Percentiles rank a stretch among this genome's conserved stretches.
Evolutionary conservation across 1,140 invertebrate species (phyloP).

Genomic region (Drosophila saltans): DNA sequence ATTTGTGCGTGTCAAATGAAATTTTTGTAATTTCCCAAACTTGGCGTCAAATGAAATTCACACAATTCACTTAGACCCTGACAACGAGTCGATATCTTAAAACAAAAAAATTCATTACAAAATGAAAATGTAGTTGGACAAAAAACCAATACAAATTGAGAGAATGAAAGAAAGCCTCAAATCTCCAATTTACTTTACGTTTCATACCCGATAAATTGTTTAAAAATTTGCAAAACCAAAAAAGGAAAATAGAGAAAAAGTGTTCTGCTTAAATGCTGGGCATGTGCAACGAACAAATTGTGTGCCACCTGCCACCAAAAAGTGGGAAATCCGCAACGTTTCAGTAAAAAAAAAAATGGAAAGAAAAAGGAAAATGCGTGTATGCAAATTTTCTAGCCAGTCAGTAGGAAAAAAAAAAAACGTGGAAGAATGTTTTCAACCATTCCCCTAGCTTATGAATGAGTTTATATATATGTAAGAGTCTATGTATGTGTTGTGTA

Average conservation of each 20-base stretch:
- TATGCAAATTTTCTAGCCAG: slow-evolving; percentile 63
- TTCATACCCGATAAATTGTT: slow-evolving; percentile 51
- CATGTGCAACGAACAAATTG: slow-evolving; percentile 62
- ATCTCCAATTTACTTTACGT: slow-evolving; percentile 29
- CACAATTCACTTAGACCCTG: slow-evolving; percentile 54
- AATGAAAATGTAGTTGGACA: not conserved
- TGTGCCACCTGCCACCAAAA: slow-evolving; percentile 33
- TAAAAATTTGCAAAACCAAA: slow-evolving; percentile 36
- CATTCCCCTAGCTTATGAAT: slow-evolving; percentile 29
- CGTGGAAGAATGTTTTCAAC: slow-evolving; percentile 42
- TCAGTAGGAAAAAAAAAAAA: slow-evolving; percentile 23
- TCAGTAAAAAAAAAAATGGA: slow-evolving; percentile 1
- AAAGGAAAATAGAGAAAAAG: slow-evolving; percentile 16
- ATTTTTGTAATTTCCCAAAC: slow-evolving; percentile 64
- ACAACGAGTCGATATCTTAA: too few relatives aligned
- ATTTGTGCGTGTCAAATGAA: slow-evolving; percentile 76
- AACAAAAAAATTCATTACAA: not conserved
- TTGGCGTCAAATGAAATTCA: slow-evolving; percentile 70
- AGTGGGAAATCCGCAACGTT: slow-evolving; percentile 40
- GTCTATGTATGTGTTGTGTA: too few relatives aligned
- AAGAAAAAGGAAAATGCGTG: slow-evolving; percentile 60
- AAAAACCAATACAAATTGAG: not conserved
- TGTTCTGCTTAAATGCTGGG: slow-evolving; percentile 48
- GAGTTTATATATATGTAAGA: not conserved
- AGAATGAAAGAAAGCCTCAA: not conserved